Conservation (phyloP, 1,140 invertebrate species). For the Eurosta solidaginis region DNA sequence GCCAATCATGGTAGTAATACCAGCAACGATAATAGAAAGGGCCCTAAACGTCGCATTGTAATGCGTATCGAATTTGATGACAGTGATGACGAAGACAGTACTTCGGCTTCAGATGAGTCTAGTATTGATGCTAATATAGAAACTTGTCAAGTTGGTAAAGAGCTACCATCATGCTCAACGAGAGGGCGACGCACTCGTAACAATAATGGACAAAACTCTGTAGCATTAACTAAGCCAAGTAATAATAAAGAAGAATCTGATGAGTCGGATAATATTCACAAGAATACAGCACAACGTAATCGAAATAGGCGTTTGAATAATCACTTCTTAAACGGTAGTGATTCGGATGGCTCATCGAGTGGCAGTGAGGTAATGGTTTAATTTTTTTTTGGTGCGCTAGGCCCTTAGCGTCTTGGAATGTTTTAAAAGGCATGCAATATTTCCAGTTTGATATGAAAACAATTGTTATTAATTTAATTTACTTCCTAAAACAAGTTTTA, state of each 20-base stretch:
- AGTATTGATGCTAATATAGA: conserved; percentile 38
- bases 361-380: conserved; percentile 57
- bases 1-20: not conserved
- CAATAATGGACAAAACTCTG: not conserved
- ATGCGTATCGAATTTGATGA: conserved; percentile 59
- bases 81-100: conserved; percentile 38
- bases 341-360: conserved; percentile 56
- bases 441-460: too few species aligned
- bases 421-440: not conserved
- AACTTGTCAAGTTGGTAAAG: conserved; percentile 37
- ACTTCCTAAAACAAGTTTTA: too few species aligned
- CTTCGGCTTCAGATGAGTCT: conserved; percentile 31
- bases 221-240: not conserved
- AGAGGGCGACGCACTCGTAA: conserved; percentile 2
- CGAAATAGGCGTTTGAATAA: conserved; percentile 50
- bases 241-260: conserved; percentile 45
- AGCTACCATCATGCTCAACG: conserved; percentile 35
- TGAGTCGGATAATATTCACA: conserved; percentile 27
- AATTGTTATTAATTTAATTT: too few species aligned
- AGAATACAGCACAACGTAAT: conserved; percentile 41
- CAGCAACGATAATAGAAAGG: not conserved
- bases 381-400: not conserved
- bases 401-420: not conserved
- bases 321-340: conserved; percentile 43
- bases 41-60: conserved; percentile 50